Evolutionary conservation across 2,797 vertebrate species (phyloP).

Genomic region (Darevskia nairensis): DNA sequence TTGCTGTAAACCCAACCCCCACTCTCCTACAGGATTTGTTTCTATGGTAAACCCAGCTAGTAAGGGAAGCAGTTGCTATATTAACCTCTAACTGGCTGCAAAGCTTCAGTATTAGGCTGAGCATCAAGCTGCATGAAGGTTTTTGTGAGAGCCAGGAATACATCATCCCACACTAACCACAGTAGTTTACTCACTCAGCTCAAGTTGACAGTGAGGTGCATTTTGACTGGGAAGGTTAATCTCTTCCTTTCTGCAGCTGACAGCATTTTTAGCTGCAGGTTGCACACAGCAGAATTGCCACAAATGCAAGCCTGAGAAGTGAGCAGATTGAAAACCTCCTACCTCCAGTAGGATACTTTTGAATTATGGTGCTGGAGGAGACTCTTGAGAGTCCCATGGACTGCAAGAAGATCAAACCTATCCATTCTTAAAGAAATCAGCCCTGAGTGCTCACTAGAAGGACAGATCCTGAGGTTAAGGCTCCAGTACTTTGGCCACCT

Average conservation of each 20-base stretch:
- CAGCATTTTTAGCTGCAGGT: not conserved
- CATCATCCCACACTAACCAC: conserved; percentile 20
- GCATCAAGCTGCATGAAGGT: not conserved
- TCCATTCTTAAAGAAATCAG: too few species aligned
- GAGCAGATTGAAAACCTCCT: not conserved
- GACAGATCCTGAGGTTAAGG: too few species aligned
- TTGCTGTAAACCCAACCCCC: not conserved
- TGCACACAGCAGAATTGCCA: not conserved
- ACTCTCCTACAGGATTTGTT: not conserved
- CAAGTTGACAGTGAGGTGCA: not conserved
- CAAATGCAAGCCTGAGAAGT: not conserved
- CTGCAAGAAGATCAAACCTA: too few species aligned
- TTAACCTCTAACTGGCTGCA: not conserved
- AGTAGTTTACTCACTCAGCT: not conserved
- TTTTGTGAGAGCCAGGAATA: not conserved
- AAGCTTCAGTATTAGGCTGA: not conserved
- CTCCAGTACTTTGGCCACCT: too few species aligned
- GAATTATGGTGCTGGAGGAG: too few species aligned
- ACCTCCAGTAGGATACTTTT: not conserved
- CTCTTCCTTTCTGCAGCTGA: not conserved
- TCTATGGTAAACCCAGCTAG: not conserved
- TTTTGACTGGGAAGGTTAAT: not conserved
- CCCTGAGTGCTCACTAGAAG: too few species aligned
- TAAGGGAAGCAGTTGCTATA: conserved; percentile 1
- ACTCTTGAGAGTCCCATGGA: too few species aligned